phyloP scores from a whole-genome alignment of 2,797 vertebrate genomes.

The Mastacembelus armatus region DNA sequence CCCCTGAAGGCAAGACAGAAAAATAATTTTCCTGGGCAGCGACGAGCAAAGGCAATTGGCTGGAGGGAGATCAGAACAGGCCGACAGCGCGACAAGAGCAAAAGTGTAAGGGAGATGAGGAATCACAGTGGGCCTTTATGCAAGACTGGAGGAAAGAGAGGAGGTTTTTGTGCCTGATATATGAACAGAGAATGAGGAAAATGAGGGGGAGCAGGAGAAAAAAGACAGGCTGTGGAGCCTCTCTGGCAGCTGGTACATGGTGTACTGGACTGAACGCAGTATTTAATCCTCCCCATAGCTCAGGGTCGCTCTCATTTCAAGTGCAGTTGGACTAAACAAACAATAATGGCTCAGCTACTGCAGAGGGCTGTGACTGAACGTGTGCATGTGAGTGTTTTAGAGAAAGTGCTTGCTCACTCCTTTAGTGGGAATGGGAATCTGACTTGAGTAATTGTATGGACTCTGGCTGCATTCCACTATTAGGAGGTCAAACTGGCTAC shows the following conservation, averaged over 20 bases:
- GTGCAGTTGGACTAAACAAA: slow-evolving; percentile 71
- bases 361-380: slow-evolving; percentile 44
- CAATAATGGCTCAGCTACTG: slow-evolving; percentile 59
- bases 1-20: slow-evolving; percentile 18
- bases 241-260: slow-evolving; percentile 57
- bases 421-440: slow-evolving; percentile 58
- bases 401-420: slow-evolving; percentile 43
- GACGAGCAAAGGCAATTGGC: slow-evolving; percentile 16
- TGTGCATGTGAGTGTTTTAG: slow-evolving; percentile 44
- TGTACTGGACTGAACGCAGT: slow-evolving; percentile 39
- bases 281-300: slow-evolving; percentile 68
- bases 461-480: slow-evolving; percentile 70
- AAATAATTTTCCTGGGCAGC: slow-evolving; percentile 56
- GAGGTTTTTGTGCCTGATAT: slow-evolving; percentile 40
- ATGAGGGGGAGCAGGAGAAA: slow-evolving; percentile 1
- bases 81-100: slow-evolving; percentile 6
- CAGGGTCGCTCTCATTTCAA: slow-evolving; percentile 72
- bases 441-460: slow-evolving; percentile 52
- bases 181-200: slow-evolving; percentile 35
- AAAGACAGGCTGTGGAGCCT: slow-evolving; percentile 26
- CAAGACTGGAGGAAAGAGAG: slow-evolving; percentile 39
- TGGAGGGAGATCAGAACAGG: slow-evolving; percentile 37
- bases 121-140: slow-evolving; percentile 52
- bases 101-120: slow-evolving; percentile 40
- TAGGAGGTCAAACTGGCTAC: slow-evolving; percentile 62